Evolutionary conservation across 2,797 vertebrate species (phyloP).

Genomic region (Propithecus perrieri): DNA sequence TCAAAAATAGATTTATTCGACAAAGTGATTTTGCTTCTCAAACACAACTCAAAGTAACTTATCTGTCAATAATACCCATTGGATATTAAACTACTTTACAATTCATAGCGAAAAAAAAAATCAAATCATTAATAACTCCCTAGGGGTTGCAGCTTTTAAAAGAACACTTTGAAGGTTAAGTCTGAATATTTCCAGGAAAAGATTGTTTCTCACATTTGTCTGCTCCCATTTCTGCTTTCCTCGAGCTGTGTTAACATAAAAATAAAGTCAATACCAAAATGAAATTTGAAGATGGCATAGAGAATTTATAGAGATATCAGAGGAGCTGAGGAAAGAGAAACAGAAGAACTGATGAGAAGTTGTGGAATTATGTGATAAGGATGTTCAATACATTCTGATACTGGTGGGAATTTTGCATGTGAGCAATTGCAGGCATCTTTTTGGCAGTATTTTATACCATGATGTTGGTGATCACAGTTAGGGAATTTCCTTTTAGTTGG

Average conservation of each 20-base stretch:
- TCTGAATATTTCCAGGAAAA: background rate
- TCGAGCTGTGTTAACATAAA: background rate
- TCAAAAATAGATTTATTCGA: background rate
- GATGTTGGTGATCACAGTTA: background rate
- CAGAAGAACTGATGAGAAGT: background rate
- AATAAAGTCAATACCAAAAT: background rate
- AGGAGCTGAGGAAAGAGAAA: background rate
- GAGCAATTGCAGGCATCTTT: background rate
- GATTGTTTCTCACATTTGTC: background rate
- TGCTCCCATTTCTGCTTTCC: background rate
- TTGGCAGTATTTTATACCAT: background rate
- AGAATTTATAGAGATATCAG: background rate
- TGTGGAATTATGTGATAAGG: background rate
- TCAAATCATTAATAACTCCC: background rate
- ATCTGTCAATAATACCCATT: background rate
- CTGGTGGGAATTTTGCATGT: background rate
- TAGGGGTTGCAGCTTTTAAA: background rate
- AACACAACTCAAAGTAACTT: background rate
- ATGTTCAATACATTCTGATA: background rate
- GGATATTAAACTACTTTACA: background rate
- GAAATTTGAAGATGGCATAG: background rate
- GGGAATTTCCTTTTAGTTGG: background rate
- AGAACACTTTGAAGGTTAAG: background rate
- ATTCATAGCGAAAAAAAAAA: background rate
- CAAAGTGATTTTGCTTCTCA: background rate